Base-by-base conservation (phyloP, 2,888 invertebrate genomes). In the Strigamia crassipes region DNA sequence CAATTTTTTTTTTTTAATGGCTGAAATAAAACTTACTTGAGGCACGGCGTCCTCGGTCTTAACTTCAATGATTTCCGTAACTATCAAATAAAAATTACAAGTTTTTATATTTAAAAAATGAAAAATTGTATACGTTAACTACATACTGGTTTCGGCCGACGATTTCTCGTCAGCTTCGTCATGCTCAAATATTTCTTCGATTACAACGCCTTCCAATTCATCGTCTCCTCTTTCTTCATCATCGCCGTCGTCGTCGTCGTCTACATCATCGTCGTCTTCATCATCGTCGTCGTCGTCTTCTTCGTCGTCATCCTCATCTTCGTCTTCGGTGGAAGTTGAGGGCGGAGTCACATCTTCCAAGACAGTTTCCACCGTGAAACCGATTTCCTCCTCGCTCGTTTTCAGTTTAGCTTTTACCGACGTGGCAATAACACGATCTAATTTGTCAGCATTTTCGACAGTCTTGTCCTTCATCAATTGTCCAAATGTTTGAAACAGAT, bases 271-370 rank as follows among this genome's bases (percentile, higher is more conserved):
- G 4, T 15, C 23, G 1, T 42, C 21, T 0, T 78, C 79, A 13
- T 78, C 41, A 5, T 41, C 41, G 1, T 21, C 79, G 0, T 41
- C 23, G 12, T 78, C 51, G 5, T 42, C 31, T 3, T 80, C 42
- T 1, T 78, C 79, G 3, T 78, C 79, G 12, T 78, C 79, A 3
- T 42, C 79, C 5, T 78, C 42, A 10, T 78, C 51, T 2, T 41
- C 27, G 8, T 80, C 80, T 21, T 80, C 80, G 6, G 80, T n/a
- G 77, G 84, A 84, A n/a, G 84, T 84, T 13, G 83, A 83, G 10
- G 84, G 84, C 18, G 84, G 84, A n/a, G 83, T 84, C 12, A 84
- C 82, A 80, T 84, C 84, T 73, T 84, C 84, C 66, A 84, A 31
- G 15, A 51, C 56, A 23, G 80, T 41, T 31, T 73, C 73, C 12